These are phyloP conservation scores for Drosophila navojoa DNA, from an alignment of 1,140 invertebrate genomes.

Conservation along the genomic window DNA sequence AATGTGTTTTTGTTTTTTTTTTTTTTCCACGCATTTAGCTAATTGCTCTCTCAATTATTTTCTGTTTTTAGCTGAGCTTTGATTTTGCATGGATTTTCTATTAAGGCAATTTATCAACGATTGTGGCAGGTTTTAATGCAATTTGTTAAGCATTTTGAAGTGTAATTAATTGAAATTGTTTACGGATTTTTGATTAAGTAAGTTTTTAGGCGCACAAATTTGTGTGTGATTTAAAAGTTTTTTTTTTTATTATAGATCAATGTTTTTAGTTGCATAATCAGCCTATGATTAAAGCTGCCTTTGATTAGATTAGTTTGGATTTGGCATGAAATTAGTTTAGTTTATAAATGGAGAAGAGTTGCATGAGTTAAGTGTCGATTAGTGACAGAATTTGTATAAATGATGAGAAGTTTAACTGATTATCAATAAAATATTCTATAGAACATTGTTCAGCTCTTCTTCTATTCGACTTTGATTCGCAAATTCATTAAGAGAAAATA, in stretches of 20 bases:
- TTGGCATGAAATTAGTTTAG: too few relatives aligned
- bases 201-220: background rate
- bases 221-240: background rate
- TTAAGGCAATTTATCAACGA: slow-evolving; percentile 47
- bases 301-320: background rate
- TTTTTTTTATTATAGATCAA: too few relatives aligned
- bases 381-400: too few relatives aligned
- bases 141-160: slow-evolving; percentile 45
- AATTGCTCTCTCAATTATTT: slow-evolving; percentile 27
- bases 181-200: slow-evolving; percentile 17
- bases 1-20: slow-evolving; percentile 13
- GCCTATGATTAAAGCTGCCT: background rate
- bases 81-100: slow-evolving; percentile 35
- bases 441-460: too few relatives aligned
- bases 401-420: too few relatives aligned
- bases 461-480: too few relatives aligned
- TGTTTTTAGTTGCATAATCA: background rate
- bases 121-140: slow-evolving; percentile 38
- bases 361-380: too few relatives aligned
- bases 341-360: too few relatives aligned
- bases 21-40: slow-evolving; percentile 7
- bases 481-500: too few relatives aligned
- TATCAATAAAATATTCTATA: too few relatives aligned
- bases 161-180: slow-evolving; percentile 48
- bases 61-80: slow-evolving; percentile 18